Conservation (phyloP, 2,888 invertebrate species). For the Oscheius sp. region DNA sequence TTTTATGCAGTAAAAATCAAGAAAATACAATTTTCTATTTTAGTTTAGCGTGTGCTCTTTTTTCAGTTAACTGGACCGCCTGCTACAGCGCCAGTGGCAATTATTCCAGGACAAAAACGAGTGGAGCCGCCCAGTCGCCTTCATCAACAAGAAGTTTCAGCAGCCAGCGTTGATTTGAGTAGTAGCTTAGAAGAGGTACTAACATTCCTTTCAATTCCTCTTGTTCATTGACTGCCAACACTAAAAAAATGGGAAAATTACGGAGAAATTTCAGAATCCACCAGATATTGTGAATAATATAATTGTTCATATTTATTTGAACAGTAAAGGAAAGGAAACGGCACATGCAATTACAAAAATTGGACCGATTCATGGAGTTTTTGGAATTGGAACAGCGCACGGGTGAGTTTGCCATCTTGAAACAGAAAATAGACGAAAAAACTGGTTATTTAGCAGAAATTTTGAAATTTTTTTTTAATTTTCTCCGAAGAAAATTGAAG, state of each 20-base stretch:
- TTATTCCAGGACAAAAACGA: slow-evolving; percentile 38
- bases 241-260: background rate
- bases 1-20: background rate
- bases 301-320: slow-evolving; percentile 53
- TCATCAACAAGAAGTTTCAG: slow-evolving; percentile 23
- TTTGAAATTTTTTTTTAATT: no score
- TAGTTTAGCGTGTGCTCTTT: background rate
- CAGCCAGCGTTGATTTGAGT: background rate
- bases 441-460: background rate
- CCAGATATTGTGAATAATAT: slow-evolving; percentile 51
- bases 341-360: slow-evolving; percentile 45
- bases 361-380: slow-evolving; percentile 48
- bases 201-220: no score
- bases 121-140: no score
- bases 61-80: slow-evolving; percentile 23
- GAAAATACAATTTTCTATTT: background rate
- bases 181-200: slow-evolving; percentile 33
- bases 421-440: no score
- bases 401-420: slow-evolving; percentile 28
- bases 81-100: slow-evolving; percentile 14
- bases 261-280: slow-evolving; percentile 32
- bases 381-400: slow-evolving; percentile 56
- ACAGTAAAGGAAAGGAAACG: slow-evolving; percentile 44
- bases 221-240: no score
- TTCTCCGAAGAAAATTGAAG: no score